Evolutionary conservation across 2,888 invertebrate genomes (phyloP).

Genomic region (Drosophila lutescens): DNA sequence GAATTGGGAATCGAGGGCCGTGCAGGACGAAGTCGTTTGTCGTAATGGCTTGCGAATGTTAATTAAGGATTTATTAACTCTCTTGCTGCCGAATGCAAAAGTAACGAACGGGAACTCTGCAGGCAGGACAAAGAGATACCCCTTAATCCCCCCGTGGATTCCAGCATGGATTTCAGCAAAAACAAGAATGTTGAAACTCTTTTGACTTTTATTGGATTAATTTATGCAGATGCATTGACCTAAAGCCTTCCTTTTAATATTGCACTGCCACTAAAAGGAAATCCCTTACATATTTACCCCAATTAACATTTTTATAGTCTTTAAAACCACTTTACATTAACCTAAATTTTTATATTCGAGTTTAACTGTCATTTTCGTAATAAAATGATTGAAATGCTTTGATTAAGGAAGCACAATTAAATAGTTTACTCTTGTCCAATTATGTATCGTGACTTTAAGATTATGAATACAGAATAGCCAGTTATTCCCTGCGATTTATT

Average conservation of each 20-base stretch:
- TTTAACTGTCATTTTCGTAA: no score
- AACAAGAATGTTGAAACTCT: not conserved
- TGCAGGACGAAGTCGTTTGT: not conserved
- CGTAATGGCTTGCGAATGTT: conserved; percentile 60
- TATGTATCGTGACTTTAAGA: not conserved
- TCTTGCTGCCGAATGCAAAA: conserved; percentile 6
- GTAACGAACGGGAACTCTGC: conserved; percentile 17
- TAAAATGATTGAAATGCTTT: no score
- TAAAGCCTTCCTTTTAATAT: not conserved
- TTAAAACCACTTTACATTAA: not conserved
- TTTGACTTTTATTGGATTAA: not conserved
- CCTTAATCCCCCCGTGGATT: not conserved
- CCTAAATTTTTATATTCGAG: not conserved
- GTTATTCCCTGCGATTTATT: not conserved
- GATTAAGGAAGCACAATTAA: no score
- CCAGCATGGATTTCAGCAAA: not conserved
- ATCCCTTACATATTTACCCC: no score
- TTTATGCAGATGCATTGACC: not conserved
- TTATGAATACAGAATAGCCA: not conserved
- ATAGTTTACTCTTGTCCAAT: not conserved
- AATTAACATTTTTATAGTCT: not conserved
- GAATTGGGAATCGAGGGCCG: conserved; percentile 36
- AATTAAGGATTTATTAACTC: conserved; percentile 68
- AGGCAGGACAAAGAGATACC: not conserved
- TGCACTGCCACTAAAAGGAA: not conserved